Evolutionary conservation across 2,113 vertebrate species (phyloP).

Genomic region (Brachyhypopomus gauderio): DNA sequence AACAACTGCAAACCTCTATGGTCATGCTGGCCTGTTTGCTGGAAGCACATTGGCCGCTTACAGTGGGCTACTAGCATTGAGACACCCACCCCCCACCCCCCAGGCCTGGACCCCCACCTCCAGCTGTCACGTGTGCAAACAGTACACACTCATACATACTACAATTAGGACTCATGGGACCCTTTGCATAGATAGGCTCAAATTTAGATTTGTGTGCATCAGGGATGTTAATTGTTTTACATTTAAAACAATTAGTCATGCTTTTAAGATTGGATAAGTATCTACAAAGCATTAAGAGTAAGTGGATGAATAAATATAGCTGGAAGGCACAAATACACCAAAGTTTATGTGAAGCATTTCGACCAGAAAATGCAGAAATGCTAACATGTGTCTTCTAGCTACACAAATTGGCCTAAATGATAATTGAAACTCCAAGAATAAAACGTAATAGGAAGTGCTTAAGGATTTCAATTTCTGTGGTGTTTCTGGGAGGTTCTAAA

Average conservation of each 20-base stretch:
- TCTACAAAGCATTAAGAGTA: conserved; percentile 31
- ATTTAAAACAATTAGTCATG: conserved; percentile 35
- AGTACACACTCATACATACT: background rate
- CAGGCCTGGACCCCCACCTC: conserved; percentile 9
- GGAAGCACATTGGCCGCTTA: conserved; percentile 58
- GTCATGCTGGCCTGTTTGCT: conserved; percentile 66
- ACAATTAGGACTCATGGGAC: conserved; percentile 24
- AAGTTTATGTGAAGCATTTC: background rate
- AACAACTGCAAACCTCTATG: conserved; percentile 68
- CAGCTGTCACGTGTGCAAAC: background rate
- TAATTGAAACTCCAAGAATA: background rate
- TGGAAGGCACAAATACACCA: conserved; percentile 8
- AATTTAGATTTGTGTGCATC: conserved; percentile 34
- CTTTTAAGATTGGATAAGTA: conserved; percentile 39
- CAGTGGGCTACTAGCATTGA: conserved; percentile 37
- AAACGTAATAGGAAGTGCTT: background rate
- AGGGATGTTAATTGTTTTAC: conserved; percentile 41
- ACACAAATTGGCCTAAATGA: background rate
- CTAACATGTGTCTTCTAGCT: background rate
- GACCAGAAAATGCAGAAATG: background rate
- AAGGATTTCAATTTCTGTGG: too few species aligned
- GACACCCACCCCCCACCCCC: conserved; percentile 17
- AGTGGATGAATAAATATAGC: conserved; percentile 28
- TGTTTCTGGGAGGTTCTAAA: too few species aligned
- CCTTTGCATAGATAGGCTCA: background rate